phyloP scores from a whole-genome alignment of 2,797 vertebrate genomes.

The Sebastes minor region DNA sequence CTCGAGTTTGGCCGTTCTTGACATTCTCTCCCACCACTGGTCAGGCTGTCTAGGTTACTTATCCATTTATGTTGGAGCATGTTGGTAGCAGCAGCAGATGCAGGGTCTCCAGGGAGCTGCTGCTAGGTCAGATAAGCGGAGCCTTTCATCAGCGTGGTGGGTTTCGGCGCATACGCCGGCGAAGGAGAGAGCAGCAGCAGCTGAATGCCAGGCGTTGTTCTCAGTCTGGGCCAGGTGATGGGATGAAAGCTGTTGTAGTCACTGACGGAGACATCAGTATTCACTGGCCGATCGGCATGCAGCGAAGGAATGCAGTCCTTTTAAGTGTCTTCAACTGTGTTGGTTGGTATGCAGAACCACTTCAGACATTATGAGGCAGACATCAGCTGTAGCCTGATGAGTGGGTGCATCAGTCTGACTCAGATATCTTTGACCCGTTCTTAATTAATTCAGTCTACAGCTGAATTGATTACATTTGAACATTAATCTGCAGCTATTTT shows the following conservation, averaged over 20 bases:
- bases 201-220: conserved; percentile 58
- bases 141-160: conserved; percentile 42
- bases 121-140: conserved; percentile 47
- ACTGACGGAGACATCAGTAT: conserved; percentile 48
- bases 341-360: not conserved
- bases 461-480: not conserved
- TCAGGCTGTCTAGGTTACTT: conserved; percentile 8
- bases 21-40: conserved; percentile 4
- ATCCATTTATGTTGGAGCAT: conserved; percentile 4
- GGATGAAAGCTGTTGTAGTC: conserved; percentile 44
- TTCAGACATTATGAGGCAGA: not conserved
- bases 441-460: not conserved
- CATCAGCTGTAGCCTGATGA: not conserved
- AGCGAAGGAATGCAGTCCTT: conserved; percentile 18
- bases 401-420: not conserved
- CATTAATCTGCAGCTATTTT: not conserved
- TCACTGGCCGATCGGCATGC: conserved; percentile 21
- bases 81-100: conserved; percentile 37
- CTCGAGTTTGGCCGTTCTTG: not conserved
- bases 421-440: not conserved
- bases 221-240: conserved; percentile 65
- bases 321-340: not conserved
- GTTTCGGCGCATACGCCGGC: conserved; percentile 10
- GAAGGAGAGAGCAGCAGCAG: conserved; percentile 21
- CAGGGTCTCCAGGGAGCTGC: conserved; percentile 29